A percentile compares a stretch with the other conserved stretches of the same genome.
These are phyloP conservation scores for Melieria picta DNA, from an alignment of 2,888 invertebrate species.

Conservation along the genomic window DNA sequence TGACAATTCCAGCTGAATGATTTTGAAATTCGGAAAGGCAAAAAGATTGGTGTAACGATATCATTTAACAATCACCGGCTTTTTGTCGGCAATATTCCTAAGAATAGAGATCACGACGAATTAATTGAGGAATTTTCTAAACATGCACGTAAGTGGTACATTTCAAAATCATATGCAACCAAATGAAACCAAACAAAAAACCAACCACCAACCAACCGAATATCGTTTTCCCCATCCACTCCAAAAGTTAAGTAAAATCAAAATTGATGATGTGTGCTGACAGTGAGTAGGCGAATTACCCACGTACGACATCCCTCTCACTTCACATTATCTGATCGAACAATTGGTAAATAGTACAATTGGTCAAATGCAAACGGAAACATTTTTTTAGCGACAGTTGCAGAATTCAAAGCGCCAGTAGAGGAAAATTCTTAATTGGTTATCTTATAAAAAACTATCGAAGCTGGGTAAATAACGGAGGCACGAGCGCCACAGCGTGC, in stretches of 20 bases:
- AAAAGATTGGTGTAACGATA: conserved; percentile 99
- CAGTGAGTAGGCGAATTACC: not conserved
- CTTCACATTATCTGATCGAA: conserved; percentile 17
- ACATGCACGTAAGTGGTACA: conserved; percentile 93
- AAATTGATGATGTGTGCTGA: conserved; percentile 13
- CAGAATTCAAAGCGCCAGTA: conserved; percentile 49
- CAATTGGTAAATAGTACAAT: conserved; percentile 10
- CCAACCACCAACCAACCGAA: conserved; percentile 1
- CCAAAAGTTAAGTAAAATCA: conserved; percentile 8
- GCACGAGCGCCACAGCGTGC: not conserved
- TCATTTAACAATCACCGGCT: conserved; percentile 99
- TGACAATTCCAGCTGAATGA: conserved; percentile 97
- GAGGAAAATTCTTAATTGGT: conserved; percentile 31
- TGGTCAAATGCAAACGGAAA: conserved; percentile 3
- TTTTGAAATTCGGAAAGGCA: conserved; percentile 99
- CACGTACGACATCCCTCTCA: conserved; percentile 8
- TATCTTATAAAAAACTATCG: conserved; percentile 16
- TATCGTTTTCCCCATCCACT: conserved; percentile 33
- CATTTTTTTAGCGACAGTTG: conserved; percentile 54
- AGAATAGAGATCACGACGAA: conserved; percentile 99
- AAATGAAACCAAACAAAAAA: conserved; percentile 46
- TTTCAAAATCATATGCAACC: conserved; percentile 51
- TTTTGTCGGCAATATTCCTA: conserved; percentile 99
- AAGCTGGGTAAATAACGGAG: conserved; percentile 19
- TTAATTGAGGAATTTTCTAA: conserved; percentile 99